Percentiles rank a stretch among this genome's conserved stretches.
These are phyloP conservation scores for Laothoe populi DNA, from an alignment of 2,888 invertebrate species.

Conservation along the genomic window DNA sequence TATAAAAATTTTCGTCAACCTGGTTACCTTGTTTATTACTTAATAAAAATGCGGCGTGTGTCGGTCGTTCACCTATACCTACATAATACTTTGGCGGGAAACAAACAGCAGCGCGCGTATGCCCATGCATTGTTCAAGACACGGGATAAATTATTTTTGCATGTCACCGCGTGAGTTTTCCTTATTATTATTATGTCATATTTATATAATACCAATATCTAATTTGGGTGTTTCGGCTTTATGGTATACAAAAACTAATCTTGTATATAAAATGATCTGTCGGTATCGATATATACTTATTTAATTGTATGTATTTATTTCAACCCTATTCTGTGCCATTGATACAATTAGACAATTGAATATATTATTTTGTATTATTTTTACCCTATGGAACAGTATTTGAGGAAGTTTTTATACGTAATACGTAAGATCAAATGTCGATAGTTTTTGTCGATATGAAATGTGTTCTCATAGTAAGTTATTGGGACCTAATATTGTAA, in stretches of 20 bases:
- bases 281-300: conserved; percentile 29
- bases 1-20: too few species aligned
- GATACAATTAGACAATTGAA: conserved; percentile 14
- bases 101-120: too few species aligned
- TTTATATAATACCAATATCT: too few species aligned
- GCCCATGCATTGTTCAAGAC: too few species aligned
- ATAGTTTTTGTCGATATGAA: conserved; percentile 23
- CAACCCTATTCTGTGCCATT: conserved; percentile 21
- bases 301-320: conserved; percentile 30
- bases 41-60: too few species aligned
- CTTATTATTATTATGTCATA: too few species aligned
- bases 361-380: conserved; percentile 22
- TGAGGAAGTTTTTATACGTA: not conserved
- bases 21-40: too few species aligned
- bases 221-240: too few species aligned
- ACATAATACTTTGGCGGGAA: too few species aligned
- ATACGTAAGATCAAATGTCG: conserved; percentile 31
- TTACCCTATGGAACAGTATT: conserved; percentile 12
- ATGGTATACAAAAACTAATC: not conserved
- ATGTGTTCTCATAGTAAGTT: conserved; percentile 37
- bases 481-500: conserved; percentile 44
- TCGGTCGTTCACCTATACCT: too few species aligned
- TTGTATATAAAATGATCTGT: not conserved
- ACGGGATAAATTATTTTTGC: too few species aligned
- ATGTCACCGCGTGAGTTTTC: too few species aligned